These are phyloP conservation scores for Chorisops tibialis DNA, from an alignment of 2,888 invertebrate species.

Conservation along the genomic window DNA sequence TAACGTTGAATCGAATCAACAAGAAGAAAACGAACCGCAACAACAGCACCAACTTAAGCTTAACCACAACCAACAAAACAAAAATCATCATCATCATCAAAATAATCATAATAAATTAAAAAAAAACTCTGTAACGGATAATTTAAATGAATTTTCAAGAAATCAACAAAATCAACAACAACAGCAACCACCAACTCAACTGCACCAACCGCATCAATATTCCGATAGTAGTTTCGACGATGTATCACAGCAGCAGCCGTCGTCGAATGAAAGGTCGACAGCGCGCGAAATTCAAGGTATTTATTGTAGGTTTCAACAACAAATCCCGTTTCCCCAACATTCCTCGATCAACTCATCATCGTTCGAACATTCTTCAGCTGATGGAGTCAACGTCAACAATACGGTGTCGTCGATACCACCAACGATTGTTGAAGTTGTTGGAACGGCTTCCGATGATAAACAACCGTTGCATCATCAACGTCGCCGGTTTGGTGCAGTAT, in stretches of 20 bases:
- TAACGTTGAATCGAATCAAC: background rate
- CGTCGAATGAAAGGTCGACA: no score
- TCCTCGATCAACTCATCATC: no score
- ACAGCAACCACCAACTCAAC: background rate
- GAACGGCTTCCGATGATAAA: background rate
- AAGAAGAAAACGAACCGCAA: background rate
- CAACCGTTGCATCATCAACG: background rate
- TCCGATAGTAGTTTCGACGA: no score
- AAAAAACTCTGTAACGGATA: background rate
- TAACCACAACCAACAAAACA: background rate
- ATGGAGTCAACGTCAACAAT: no score
- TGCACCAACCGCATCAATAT: background rate
- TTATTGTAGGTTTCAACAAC: no score
- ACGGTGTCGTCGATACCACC: no score
- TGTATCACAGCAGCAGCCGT: no score
- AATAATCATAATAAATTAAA: background rate
- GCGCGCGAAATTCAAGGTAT: no score
- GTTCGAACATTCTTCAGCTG: no score
- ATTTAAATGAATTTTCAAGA: constrained; percentile 27
- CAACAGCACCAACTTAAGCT: background rate
- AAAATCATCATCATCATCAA: constrained; percentile 1
- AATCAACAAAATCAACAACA: constrained; percentile 14
- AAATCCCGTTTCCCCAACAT: no score
- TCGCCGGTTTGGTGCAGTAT: constrained; percentile 3
- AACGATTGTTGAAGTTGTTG: constrained; percentile 8